Base-by-base conservation (phyloP, 2,888 invertebrate species). In the Oscheius sp. region DNA sequence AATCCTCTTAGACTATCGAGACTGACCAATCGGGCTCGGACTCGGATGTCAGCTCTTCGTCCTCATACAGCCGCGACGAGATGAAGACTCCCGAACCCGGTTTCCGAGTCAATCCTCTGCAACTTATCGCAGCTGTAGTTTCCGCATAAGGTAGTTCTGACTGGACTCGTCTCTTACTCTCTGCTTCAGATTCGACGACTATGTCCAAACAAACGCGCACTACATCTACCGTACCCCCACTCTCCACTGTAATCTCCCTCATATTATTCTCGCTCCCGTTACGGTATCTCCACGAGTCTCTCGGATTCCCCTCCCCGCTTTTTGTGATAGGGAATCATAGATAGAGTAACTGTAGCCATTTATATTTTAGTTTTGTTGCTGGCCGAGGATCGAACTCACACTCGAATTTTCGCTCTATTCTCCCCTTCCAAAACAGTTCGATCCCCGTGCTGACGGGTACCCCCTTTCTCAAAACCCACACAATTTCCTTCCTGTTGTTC, bases 1-100 rank as follows among this genome's bases (percentile, higher is more conserved):
- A 11, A 2, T 29, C 53, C 7, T 2, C 35, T 10, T 29, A 47
- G 63, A 29, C 47, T 7, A 47, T 63, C 21, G 63, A 63, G 11
- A 11, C 11, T 35, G 68, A 68, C 21, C 32, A 32, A 33, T 66
- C 66, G n/a, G 68, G 68, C n/a, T 51, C 53, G 51, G 68, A 68
- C 2, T 68, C 68, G 9, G 68, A 68, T 13, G 53, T 55, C 37
- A 68, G 55, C 42, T 55, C 55, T 33, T 53, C 55, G 13, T 32
- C 21, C 51, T 55, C 55, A 29, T 33, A 13, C 32, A 65, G 48
- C 32, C 35, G 53, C 33, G 50, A 48, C 51, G 50, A 50, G 32
- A 63, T 63, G 63, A 63, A 65, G 65, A 65, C 65, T 1, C 65
- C 65, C 10, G 55, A 68, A 53, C 21, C n/a, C 53, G 68, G 68